These are phyloP conservation scores for Stichopus horrens DNA, from an alignment of 53 echinoderm and acorn worm genomes.

Conservation along the genomic window DNA sequence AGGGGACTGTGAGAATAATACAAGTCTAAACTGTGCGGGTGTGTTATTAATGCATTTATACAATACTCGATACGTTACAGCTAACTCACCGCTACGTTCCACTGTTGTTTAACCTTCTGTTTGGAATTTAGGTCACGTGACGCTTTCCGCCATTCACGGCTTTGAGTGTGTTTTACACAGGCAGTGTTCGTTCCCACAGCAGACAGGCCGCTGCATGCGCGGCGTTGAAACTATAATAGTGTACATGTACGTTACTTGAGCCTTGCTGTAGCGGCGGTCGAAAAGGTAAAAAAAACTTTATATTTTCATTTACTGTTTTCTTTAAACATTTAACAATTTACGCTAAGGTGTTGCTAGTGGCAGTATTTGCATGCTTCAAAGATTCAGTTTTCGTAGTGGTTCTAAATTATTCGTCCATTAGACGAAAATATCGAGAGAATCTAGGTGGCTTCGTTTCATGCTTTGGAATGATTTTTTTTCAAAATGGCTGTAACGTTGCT, in stretches of 20 bases:
- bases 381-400: slow-evolving; percentile 7
- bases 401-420: slow-evolving; percentile 5
- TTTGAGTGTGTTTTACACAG: slow-evolving; percentile 21
- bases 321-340: background rate
- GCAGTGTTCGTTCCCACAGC: slow-evolving; percentile 1
- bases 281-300: slow-evolving; percentile 8
- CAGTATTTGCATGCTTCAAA: slow-evolving; percentile 1
- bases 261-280: background rate
- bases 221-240: background rate
- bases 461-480: slow-evolving; percentile 7
- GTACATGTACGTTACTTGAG: background rate
- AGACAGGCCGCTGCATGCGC: background rate
- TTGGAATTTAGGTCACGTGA: slow-evolving; percentile 80
- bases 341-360: background rate
- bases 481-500: slow-evolving; percentile 10
- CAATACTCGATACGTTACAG: background rate
- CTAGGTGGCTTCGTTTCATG: slow-evolving; percentile 7
- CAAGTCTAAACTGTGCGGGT: background rate
- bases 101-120: background rate
- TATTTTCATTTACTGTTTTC: slow-evolving; percentile 9
- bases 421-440: slow-evolving; percentile 3
- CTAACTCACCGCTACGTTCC: background rate
- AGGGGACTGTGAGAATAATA: slow-evolving; percentile 4
- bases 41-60: background rate
- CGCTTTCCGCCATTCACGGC: slow-evolving; percentile 79